A percentile compares a stretch with the other conserved stretches of the same genome.
phyloP scores from a whole-genome alignment of 2,797 vertebrate species.

The Tapirus indicus region DNA sequence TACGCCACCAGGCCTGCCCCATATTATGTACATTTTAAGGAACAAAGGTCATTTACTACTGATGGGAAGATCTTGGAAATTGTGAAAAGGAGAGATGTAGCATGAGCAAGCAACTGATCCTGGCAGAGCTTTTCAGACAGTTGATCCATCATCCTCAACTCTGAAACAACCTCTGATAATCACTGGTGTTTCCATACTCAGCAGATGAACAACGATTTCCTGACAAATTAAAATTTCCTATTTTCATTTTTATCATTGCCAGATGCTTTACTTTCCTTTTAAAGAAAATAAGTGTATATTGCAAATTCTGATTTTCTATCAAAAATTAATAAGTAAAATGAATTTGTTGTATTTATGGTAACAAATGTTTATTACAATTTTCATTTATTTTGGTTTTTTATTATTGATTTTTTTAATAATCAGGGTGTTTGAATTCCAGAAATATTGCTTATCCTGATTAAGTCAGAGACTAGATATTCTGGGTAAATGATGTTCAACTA shows the following conservation, averaged over 20 bases:
- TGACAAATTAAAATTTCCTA: background rate
- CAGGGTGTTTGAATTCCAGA: background rate
- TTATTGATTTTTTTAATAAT: background rate
- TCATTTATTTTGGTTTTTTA: background rate
- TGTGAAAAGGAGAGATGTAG: background rate
- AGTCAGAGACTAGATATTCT: background rate
- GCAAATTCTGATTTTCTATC: background rate
- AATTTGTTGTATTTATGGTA: background rate
- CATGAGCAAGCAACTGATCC: background rate
- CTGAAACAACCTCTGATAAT: background rate
- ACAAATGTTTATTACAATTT: background rate
- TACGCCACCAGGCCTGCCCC: too few relatives aligned
- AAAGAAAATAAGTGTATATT: background rate
- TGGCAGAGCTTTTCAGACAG: background rate
- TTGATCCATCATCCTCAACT: background rate
- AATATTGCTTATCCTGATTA: background rate
- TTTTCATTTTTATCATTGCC: background rate
- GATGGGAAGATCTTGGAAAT: background rate
- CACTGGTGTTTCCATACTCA: background rate
- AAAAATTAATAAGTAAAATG: background rate
- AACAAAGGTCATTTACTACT: background rate
- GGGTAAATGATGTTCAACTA: background rate
- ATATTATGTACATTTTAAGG: background rate
- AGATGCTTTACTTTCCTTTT: background rate
- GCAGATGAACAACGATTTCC: background rate